These are phyloP conservation scores for Xenopus petersii DNA, from an alignment of 2,797 vertebrate genomes.

Conservation along the genomic window DNA sequence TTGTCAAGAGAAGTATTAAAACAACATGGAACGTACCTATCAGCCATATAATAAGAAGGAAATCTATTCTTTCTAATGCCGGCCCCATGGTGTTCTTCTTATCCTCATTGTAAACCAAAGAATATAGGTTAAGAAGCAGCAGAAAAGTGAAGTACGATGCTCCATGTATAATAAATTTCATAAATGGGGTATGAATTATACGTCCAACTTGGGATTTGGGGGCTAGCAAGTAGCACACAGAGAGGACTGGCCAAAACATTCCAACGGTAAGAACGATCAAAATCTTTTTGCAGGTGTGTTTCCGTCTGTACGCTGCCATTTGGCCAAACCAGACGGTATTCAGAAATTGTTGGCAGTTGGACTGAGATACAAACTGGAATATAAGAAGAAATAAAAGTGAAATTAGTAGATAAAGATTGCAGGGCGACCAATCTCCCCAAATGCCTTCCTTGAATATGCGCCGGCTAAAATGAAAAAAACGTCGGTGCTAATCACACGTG, in stretches of 20 bases:
- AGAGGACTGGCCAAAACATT: conserved; percentile 92
- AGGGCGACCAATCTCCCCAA: too few relatives aligned
- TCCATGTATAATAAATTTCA: conserved; percentile 98
- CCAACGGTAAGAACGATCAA: conserved; percentile 88
- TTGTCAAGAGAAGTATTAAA: neutral
- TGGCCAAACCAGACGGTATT: conserved; percentile 98
- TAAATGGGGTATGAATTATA: conserved; percentile 96
- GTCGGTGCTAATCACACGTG: too few relatives aligned
- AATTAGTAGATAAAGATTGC: too few relatives aligned
- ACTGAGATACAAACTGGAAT: conserved; percentile 92
- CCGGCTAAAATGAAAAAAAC: too few relatives aligned
- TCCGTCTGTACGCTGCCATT: conserved; percentile 92
- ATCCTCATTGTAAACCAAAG: conserved; percentile 89
- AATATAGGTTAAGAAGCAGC: conserved; percentile 93
- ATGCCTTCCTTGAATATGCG: too few relatives aligned
- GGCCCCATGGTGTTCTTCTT: conserved; percentile 96
- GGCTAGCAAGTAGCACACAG: conserved; percentile 90
- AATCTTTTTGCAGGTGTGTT: conserved; percentile 95
- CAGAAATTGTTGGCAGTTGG: conserved; percentile 98
- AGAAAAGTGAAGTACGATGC: conserved; percentile 97
- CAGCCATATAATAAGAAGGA: conserved; percentile 95
- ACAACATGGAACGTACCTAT: conserved; percentile 77
- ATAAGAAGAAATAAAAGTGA: conserved; percentile 14
- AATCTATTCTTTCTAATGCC: conserved; percentile 88
- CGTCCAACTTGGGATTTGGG: conserved; percentile 91